Evolutionary conservation across 2,113 vertebrate genomes (phyloP), one percentile per base, ranked within the genome.

Genomic region (Oryzias javanicus): DNA sequence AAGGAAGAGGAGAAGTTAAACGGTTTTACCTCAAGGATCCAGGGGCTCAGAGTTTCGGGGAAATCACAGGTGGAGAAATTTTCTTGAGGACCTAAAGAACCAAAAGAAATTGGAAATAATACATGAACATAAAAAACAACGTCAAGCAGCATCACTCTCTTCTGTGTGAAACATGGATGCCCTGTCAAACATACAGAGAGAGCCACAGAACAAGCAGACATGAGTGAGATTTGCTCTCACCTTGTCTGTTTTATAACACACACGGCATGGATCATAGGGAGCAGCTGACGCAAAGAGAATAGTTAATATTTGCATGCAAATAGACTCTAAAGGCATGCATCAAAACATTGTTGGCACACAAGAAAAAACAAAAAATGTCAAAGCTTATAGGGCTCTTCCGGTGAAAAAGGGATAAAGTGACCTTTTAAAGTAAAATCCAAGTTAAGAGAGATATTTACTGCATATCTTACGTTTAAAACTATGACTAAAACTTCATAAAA

Each of bases 61-160:
- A 78, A 78, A 90, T 93, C 90, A 93, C 91, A 93, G 91, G 80
- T 93, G 92, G 71, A 93, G 91, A 80, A 93, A 93, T 90, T 93
- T 93, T 89, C 92, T 91, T 42, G 92, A 93, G 53, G 91, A 90
- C 92, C 91, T 92, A 62, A 61, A 72, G 60, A 49, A 72, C 52
- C 59, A 88, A 49, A 89, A 57, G 10, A 76, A 53, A 89, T 81
- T 67, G 53, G 51, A 74, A 47, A 86, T 60, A 84, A 63, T 51
- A 72, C 4, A 58, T 64, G 50, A 77, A 59, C 63, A 47, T 29
- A 19, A 65, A 42, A 67, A 81, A 68, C 44, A 69, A 62, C 44
- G 67, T 57, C 42, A 61, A 41, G 3, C 8, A 15, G 52, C 56
- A 46, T 49, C 47, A 65, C 35, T 15, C 25, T 49, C 25, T 29